Base-by-base conservation (phyloP, 2,113 vertebrate species). In the Cyanoliseus patagonus region DNA sequence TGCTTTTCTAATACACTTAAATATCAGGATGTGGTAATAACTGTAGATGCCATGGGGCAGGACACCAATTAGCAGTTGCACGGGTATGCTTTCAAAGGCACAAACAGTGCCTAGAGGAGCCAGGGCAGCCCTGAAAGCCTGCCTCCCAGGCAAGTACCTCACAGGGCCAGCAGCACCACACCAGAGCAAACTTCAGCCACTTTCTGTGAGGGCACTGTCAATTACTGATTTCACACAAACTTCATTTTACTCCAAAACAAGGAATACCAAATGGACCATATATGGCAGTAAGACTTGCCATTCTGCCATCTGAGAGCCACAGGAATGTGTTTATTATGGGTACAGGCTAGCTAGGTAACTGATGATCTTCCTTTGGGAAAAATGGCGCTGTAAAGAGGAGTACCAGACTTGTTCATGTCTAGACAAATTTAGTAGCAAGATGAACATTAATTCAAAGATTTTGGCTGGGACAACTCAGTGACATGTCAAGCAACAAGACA, bases 361-460 rank as follows among this genome's bases (percentile, higher is more conserved):
- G 86, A 83, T 69, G 79, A 70, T 44, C 33, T 83, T 89, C 47
- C 81, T 92, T 78, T 0, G 1, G 81, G 64, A 88, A 78, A 82
- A 82, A 82, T 0, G 62, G 19, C 18, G 42, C 57, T 72, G 66
- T 73, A 76, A 75, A 82, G 55, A 72, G 8, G 20, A 92, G 46
- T 69, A 91, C 13, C 46, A 57, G 35, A 30, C 41, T 88, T 87
- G 46, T 91, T 94, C 90, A 78, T 49, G 91, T 55, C 23, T 86
- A 89, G 69, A 77, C 52, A 90, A 95, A 97, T 88, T 75, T 79
- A 64, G 80, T 70, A 91, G 62, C 49, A 80, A 69, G 46, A 87
- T 76, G 52, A 94, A 30, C 17, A 75, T 88, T 95, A 91, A 88
- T 83, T 86, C 86, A 79, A 49, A 88, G 69, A 84, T 88, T 83